Evolutionary conservation across 1,140 invertebrate species (phyloP), one percentile per base, ranked within the genome.

Genomic region (Holcopasites calliopsidis): DNA sequence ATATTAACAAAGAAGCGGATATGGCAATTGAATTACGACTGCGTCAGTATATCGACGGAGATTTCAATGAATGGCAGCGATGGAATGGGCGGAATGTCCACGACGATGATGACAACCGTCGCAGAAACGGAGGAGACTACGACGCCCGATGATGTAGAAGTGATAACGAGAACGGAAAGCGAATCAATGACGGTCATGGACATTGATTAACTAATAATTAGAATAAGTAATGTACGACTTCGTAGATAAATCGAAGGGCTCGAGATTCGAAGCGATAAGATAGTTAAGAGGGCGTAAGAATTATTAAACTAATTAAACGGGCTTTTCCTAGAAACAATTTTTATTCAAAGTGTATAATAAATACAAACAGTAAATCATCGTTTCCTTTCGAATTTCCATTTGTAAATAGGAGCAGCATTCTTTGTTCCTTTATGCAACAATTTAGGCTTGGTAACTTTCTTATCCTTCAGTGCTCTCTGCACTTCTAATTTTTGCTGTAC

Each of bases 301-400:
- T n/a, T n/a, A n/a, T 38, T 0, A 40, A 8, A 21, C 13, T 21
- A 47, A 2, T 26, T 0, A 70, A 23, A 23, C 3, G n/a, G n/a
- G 16, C 0, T 7, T 47, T 35, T n/a, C 1, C 1, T n/a, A 7
- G 47, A 49, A 42, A 18, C 2, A 40, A 31, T 1, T 28, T 66
- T 68, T 49, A 58, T 58, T 66, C 47, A 28, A 38, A 3, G 5
- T 1, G 23, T 18, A 33, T 1, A 2, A 47, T 23, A 55, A 21
- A 49, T 28, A 40, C 5, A 55, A 26, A 38, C 18, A 21, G 33
- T 21, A 50, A 60, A 28, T 87, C 66, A 91, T 66, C 82, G 83
- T 90, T 98, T 98, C 70, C 98, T 93, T 88, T 97, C 94, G 87
- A 95, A 97, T 79, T 95, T 95, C 94, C 97, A 99, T 87, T 95